Base-by-base conservation (phyloP, 2,797 vertebrate genomes). In the Tangara arthus region DNA sequence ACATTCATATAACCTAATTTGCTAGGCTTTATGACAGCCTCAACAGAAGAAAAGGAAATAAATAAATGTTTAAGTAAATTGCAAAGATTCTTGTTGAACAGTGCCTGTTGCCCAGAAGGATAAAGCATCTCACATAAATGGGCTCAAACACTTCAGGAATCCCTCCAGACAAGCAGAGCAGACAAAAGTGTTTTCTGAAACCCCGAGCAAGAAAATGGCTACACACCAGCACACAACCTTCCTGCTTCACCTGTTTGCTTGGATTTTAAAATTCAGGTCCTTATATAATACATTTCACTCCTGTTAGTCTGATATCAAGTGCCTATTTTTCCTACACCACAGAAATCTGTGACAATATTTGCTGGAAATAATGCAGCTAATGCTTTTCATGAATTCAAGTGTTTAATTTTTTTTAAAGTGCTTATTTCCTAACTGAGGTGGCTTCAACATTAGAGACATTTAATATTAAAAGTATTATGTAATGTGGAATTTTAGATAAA, bases 181-280 rank as follows among this genome's bases (percentile, higher is more conserved):
- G 44, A 70, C 17, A 15, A 15, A 42, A 39, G 8, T 30, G 26
- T 53, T 53, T 68, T n/a, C 47, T 39, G 32, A 84, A 87, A 65
- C 27, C 8, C 3, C 2, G 1, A 69, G 44, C 8, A 66, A 61
- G 47, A 66, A 84, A 82, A 82, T 1, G 6, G 35, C 53, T 30
- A 18, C 0, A 0, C 8, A 53, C 5, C 19, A 49, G 12, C 39
- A 30, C 61, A 69, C 21, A 61, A 78, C 37, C 35, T 24, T 81
- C 49, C 47, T 35, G 50, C 17, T 61, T 47, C 41, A 47, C 52
- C 46, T 2, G 0, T 7, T 68, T 9, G 60, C 34, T 41, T 70
- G 15, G 53, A 78, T 78, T 82, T 82, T 70, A 63, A 73, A 84
- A 84, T 19, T 61, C 30, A 44, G 39, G 56, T 63, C n/a, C 34